Evolutionary conservation across 2,888 invertebrate genomes (phyloP).

Genomic region (Calliphora vomitoria): DNA sequence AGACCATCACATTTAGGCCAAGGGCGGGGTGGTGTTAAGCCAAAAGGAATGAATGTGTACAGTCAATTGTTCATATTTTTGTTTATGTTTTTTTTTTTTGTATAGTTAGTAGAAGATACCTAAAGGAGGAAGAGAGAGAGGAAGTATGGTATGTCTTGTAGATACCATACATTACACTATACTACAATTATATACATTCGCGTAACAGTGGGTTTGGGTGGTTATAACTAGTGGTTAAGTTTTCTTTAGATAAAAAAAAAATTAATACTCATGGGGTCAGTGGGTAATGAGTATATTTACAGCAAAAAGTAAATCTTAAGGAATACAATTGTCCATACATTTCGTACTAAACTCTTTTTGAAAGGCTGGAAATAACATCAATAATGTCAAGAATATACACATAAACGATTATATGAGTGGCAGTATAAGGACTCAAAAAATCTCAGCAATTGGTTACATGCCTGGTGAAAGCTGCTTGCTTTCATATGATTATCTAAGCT

Average conservation of each 20-base stretch:
- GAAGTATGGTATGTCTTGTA: slow-evolving; percentile 53
- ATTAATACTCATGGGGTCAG: not conserved
- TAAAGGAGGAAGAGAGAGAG: slow-evolving; percentile 8
- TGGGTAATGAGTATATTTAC: too few relatives aligned
- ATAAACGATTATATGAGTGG: too few relatives aligned
- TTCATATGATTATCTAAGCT: too few relatives aligned
- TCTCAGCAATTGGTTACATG: too few relatives aligned
- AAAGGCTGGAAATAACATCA: too few relatives aligned
- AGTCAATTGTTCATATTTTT: slow-evolving; percentile 70
- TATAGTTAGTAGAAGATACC: slow-evolving; percentile 16
- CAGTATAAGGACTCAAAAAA: too few relatives aligned
- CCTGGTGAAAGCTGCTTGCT: too few relatives aligned
- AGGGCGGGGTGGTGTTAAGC: slow-evolving; percentile 66
- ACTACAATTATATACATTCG: not conserved
- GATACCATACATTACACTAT: slow-evolving; percentile 20
- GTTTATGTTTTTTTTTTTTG: slow-evolving; percentile 21
- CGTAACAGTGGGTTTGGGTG: slow-evolving; percentile 17
- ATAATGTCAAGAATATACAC: too few relatives aligned
- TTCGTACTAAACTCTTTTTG: too few relatives aligned
- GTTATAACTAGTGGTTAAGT: slow-evolving; percentile 1
- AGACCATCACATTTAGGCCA: slow-evolving; percentile 64
- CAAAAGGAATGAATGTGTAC: slow-evolving; percentile 68
- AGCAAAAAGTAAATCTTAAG: too few relatives aligned
- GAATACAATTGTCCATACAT: too few relatives aligned
- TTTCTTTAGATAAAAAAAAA: not conserved